Percentiles rank a stretch among this genome's conserved stretches.
These are phyloP conservation scores for zebrafish (Danio rerio) DNA, from an alignment of 2,113 vertebrate species.

Conservation along the genomic window GRCz12tu NC_133198.1:31367501-31368000, in stretches of 20 bases:
- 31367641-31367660: neutral
- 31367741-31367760: neutral
- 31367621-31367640: neutral
- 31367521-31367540: too few relatives aligned
- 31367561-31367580: too few relatives aligned
- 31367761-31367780: neutral
- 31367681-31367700: neutral
- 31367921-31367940: neutral
- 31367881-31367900: slow-evolving; percentile 6
- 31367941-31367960: neutral
- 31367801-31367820: neutral
- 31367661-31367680: slow-evolving; percentile 9
- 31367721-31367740: neutral
- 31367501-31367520: too few relatives aligned
- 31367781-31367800: neutral
- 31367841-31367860: neutral
- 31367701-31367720: slow-evolving; percentile 12
- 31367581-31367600: too few relatives aligned
- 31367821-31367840: neutral
- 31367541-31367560: too few relatives aligned
- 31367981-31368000: neutral
- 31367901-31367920: neutral
- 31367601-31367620: too few relatives aligned
- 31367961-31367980: neutral
- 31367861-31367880: neutral